A percentile compares a stretch with the other conserved stretches of the same genome.
Evolutionary conservation across 92 coral and sea anemone genomes (phyloP).

Genomic region (Paramuricea clavata): DNA sequence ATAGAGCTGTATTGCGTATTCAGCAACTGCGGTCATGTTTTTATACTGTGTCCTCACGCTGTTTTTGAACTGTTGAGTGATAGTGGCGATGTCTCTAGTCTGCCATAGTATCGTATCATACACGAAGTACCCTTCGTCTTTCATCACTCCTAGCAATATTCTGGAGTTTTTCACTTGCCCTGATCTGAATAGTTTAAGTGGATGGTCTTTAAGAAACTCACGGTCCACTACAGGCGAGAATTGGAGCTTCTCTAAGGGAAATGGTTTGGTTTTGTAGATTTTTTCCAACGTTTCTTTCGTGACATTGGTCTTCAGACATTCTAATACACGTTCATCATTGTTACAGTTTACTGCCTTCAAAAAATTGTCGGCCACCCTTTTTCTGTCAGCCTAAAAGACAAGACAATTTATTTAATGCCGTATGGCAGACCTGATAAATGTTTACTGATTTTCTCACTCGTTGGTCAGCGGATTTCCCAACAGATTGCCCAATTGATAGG

Average conservation of each 20-base stretch:
- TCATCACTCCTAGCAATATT: background rate
- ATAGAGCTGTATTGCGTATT: background rate
- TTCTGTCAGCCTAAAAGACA: background rate
- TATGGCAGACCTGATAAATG: no score
- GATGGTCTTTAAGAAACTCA: background rate
- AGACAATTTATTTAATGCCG: no score
- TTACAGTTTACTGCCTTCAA: background rate
- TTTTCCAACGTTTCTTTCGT: background rate
- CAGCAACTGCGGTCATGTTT: background rate
- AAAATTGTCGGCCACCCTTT: background rate
- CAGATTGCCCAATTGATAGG: no score
- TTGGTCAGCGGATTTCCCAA: no score
- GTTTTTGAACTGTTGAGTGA: background rate
- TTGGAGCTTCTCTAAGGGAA: background rate
- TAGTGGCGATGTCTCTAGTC: background rate
- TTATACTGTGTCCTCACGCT: background rate
- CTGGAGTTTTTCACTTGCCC: background rate
- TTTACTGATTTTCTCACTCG: no score
- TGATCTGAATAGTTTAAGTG: background rate
- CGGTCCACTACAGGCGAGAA: background rate
- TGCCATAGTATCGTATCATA: background rate
- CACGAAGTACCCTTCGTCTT: background rate
- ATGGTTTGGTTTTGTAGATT: background rate
- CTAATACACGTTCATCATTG: background rate
- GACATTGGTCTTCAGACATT: background rate